phyloP scores from a whole-genome alignment of 2,113 vertebrate genomes.

The Microtus ochrogaster region DNA sequence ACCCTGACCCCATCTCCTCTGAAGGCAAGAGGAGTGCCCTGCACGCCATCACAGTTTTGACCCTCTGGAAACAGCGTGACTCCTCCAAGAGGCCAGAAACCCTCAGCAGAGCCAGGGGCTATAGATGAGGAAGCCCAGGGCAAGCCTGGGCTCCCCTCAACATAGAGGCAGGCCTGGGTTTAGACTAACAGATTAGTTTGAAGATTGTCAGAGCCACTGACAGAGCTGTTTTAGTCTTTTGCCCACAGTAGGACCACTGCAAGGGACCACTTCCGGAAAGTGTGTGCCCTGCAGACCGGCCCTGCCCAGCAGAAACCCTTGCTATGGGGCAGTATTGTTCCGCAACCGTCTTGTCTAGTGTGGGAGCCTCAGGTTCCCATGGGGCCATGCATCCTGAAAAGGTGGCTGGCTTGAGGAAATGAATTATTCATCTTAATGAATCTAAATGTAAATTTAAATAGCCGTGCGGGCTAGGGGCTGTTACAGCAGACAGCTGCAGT shows the following conservation, averaged over 20 bases:
- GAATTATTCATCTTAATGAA: neutral
- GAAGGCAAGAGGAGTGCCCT: neutral
- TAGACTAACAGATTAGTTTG: neutral
- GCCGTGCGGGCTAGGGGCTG: neutral
- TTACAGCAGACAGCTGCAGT: neutral
- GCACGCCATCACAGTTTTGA: no score
- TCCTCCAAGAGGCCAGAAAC: neutral
- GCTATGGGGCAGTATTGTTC: neutral
- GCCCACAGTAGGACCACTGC: neutral
- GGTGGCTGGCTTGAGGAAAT: neutral
- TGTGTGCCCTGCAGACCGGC: neutral
- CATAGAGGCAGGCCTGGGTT: neutral
- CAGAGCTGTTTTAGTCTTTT: neutral
- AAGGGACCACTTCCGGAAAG: neutral
- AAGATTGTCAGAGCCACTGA: neutral
- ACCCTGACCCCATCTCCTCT: neutral
- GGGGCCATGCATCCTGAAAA: neutral
- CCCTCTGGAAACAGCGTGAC: neutral
- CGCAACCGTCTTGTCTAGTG: rapidly evolving
- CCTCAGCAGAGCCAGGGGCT: neutral
- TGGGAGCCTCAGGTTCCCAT: neutral
- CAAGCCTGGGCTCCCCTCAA: neutral
- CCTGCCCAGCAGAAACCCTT: neutral
- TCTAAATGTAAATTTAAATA: neutral
- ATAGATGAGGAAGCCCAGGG: rapidly evolving